These are phyloP conservation scores for Caenorhabditis sp. DNA, from an alignment of 2,888 invertebrate genomes.

Conservation along the genomic window DNA sequence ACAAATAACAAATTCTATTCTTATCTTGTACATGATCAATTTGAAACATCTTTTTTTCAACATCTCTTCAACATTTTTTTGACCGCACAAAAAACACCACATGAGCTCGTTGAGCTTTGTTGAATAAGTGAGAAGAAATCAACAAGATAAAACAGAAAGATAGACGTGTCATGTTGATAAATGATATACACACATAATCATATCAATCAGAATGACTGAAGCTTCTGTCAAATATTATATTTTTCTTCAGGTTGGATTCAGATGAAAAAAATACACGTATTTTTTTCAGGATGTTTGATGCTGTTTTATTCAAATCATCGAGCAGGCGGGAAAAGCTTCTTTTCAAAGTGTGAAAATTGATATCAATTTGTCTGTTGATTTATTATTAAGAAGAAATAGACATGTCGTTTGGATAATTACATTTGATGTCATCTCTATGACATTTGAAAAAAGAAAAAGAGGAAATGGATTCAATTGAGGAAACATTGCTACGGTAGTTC, in stretches of 20 bases:
- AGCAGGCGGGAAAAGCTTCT: too few species aligned
- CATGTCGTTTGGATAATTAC: too few species aligned
- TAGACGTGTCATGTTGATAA: constrained; percentile 19
- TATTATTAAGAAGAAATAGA: too few species aligned
- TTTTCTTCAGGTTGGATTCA: background rate
- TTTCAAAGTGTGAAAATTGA: too few species aligned
- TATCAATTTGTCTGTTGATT: too few species aligned
- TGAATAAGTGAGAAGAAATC: background rate
- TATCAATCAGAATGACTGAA: constrained; percentile 33
- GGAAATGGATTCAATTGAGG: too few species aligned
- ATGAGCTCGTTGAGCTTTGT: background rate
- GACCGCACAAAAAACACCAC: background rate
- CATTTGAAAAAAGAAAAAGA: too few species aligned
- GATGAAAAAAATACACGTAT: too few species aligned
- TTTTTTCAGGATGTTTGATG: too few species aligned
- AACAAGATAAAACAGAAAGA: background rate
- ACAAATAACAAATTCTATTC: background rate
- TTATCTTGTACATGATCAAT: background rate
- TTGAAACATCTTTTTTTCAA: background rate
- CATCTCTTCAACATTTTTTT: background rate
- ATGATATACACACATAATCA: constrained; percentile 37
- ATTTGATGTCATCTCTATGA: too few species aligned
- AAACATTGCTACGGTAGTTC: too few species aligned
- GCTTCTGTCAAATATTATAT: background rate
- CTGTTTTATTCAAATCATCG: too few species aligned